Evolutionary conservation across 2,888 invertebrate species (phyloP).

Genomic region (Nineta flava): DNA sequence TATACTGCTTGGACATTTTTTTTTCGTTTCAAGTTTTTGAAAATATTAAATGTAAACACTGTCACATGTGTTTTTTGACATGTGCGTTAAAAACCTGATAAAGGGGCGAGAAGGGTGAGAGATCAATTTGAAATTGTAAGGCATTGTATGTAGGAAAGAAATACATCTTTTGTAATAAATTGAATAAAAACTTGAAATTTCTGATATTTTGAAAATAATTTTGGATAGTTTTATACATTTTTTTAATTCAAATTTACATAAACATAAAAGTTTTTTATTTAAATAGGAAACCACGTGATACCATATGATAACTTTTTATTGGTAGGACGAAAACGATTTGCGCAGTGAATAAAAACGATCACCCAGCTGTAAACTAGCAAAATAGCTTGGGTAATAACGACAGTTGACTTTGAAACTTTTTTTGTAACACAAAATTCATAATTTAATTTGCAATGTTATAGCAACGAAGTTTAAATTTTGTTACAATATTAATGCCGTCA

Average conservation of each 20-base stretch:
- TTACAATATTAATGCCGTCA: background rate
- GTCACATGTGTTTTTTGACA: background rate
- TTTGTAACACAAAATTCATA: background rate
- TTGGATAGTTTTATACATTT: too few relatives aligned
- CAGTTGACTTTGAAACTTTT: background rate
- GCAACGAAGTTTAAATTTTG: background rate
- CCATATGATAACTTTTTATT: background rate
- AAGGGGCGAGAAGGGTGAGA: too few relatives aligned
- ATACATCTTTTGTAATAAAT: too few relatives aligned
- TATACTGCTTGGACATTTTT: slow-evolving; percentile 22
- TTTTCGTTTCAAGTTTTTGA: background rate
- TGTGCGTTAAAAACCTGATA: too few relatives aligned
- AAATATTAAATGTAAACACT: background rate
- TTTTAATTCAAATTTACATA: too few relatives aligned
- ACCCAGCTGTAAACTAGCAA: background rate
- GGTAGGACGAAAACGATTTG: too few relatives aligned
- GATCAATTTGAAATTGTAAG: too few relatives aligned
- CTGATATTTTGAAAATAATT: too few relatives aligned
- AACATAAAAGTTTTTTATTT: too few relatives aligned
- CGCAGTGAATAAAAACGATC: background rate
- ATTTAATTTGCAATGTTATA: background rate
- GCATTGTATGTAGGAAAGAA: too few relatives aligned
- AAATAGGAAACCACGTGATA: background rate
- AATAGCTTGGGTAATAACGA: background rate
- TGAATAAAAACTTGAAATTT: too few relatives aligned